phyloP scores from a whole-genome alignment of 2,888 invertebrate genomes.

The Anthrax anthrax region DNA sequence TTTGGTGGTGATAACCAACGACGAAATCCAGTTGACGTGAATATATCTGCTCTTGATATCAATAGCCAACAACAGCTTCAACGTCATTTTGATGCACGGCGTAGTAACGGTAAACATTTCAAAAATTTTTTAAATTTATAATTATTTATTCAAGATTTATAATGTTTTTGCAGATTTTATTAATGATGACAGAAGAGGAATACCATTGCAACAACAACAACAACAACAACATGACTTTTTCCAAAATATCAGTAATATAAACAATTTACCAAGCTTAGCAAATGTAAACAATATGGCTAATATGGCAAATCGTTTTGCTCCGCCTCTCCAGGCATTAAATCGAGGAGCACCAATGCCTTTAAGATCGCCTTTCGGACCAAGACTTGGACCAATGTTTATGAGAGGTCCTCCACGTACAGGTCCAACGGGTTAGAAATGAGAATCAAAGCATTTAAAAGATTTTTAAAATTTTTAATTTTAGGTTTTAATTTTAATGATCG shows the following conservation, averaged over 20 bases:
- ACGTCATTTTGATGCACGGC: slow-evolving; percentile 6
- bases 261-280: slow-evolving; percentile 9
- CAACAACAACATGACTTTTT: slow-evolving; percentile 20
- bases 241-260: slow-evolving; percentile 19
- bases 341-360: slow-evolving; percentile 9
- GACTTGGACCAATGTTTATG: slow-evolving; percentile 15
- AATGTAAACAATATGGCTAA: slow-evolving; percentile 7
- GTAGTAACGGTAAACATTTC: slow-evolving; percentile 4
- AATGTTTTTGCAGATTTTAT: slow-evolving; percentile 4
- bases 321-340: slow-evolving; percentile 8
- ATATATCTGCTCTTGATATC: slow-evolving; percentile 4
- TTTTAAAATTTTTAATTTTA: neutral
- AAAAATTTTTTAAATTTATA: neutral
- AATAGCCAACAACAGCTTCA: slow-evolving; percentile 3
- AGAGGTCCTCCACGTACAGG: slow-evolving; percentile 16
- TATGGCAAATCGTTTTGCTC: slow-evolving; percentile 29
- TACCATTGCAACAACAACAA: slow-evolving; percentile 10
- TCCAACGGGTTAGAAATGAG: slow-evolving; percentile 10
- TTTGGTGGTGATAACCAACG: slow-evolving; percentile 4
- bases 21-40: slow-evolving; percentile 1
- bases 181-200: slow-evolving; percentile 14
- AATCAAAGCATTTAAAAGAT: neutral
- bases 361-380: slow-evolving; percentile 15
- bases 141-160: neutral
- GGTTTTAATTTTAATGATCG: slow-evolving; percentile 13